Base-by-base conservation (phyloP, 1,140 invertebrate species). In the Aradophagus sp. region DNA sequence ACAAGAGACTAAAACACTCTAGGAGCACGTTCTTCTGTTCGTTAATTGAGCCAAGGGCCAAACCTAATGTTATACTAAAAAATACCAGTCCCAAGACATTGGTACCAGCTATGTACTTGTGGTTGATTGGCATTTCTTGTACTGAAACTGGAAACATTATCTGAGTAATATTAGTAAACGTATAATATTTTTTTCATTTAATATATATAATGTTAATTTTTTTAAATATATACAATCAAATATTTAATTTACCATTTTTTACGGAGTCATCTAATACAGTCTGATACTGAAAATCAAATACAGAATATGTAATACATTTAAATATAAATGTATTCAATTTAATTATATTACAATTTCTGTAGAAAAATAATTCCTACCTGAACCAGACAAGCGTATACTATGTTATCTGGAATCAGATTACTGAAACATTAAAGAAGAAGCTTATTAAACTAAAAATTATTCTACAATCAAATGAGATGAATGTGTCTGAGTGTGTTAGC, bases 371-470 rank as follows among this genome's bases (percentile, higher is more conserved):
- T n/a, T n/a, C n/a, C n/a, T 63, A 88, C 88, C 80, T 89, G 87
- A 17, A 74, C 77, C 13, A 88, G 72, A 55, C 86, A 86, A n/a
- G 91, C 89, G 68, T 88, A 85, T 17, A 92, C 76, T 42, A 92
- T 77, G 80, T 92, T 92, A 23, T 90, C 88, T 1, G 91, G 90
- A 59, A 91, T 87, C 65, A 92, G 83, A 68, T 92, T 92, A 69
- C 90, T 91, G 79, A 38, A 85, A 85, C 73, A 52, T 61, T 35
- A 59, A 47, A 66, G 62, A 16, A 47, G n/a, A 48, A 23, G 8
- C 20, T 23, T 23, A 5, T 23, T 4, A 5, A 23, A 8, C 20
- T n/a, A n/a, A n/a, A n/a, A n/a, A n/a, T n/a, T n/a, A n/a, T n/a
- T n/a, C n/a, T n/a, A n/a, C n/a, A n/a, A n/a, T n/a, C n/a, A n/a